Evolutionary conservation across 2,113 vertebrate species (phyloP).

Genomic region (Platycercus adscitus): DNA sequence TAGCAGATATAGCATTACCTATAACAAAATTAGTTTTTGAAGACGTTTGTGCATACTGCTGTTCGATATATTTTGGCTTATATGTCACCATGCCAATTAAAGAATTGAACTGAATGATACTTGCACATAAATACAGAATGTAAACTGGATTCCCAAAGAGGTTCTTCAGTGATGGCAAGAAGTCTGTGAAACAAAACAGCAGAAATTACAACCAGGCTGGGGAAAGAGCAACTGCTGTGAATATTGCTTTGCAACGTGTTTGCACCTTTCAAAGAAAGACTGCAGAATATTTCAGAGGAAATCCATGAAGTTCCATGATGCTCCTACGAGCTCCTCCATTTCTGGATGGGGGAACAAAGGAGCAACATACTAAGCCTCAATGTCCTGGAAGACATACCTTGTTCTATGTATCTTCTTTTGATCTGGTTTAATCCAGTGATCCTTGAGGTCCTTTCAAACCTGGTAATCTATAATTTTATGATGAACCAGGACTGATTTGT

Average conservation of each 20-base stretch:
- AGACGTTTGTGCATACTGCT: conserved; percentile 91
- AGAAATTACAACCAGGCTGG: not conserved
- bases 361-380: not conserved
- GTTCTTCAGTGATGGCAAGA: conserved; percentile 85
- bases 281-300: not conserved
- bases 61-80: conserved; percentile 95
- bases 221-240: not conserved
- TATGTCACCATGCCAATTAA: conserved; percentile 96
- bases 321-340: not conserved
- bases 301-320: not conserved
- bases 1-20: conserved; percentile 76
- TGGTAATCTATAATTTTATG: not conserved
- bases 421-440: not conserved
- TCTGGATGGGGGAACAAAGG: not conserved
- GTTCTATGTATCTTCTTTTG: not conserved
- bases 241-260: not conserved
- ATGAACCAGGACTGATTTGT: not conserved
- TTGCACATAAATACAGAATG: conserved; percentile 84
- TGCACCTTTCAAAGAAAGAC: not conserved
- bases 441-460: not conserved
- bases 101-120: conserved; percentile 90
- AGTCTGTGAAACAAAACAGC: conserved; percentile 79
- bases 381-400: not conserved
- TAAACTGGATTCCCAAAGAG: conserved; percentile 89
- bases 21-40: conserved; percentile 93